Base-by-base conservation (phyloP, 2,888 invertebrate genomes). In the Heliconius cydno region DNA sequence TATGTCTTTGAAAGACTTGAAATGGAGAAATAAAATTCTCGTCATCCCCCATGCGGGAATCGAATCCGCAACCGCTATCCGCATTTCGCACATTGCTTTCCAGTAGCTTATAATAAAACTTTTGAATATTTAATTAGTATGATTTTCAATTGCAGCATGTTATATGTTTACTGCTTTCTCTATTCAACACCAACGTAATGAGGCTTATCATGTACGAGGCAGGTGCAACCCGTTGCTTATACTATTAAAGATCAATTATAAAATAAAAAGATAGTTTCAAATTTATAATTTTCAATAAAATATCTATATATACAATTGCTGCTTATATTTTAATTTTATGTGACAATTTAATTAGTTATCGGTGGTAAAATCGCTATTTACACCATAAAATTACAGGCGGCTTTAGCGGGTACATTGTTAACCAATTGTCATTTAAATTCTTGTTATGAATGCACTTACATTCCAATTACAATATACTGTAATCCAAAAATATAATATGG, bases 381-480 rank as follows among this genome's bases (percentile, higher is more conserved):
- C 68, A 66, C 68, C 78, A 79, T 80, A 79, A 76, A 78, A 79
- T n/a, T n/a, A n/a, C n/a, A n/a, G n/a, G n/a, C n/a, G n/a, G 79
- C 57, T 81, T 79, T 74, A 74, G 77, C 76, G 76, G 76, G 52
- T 68, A 77, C 68, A 70, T 78, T 81, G 82, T 81, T 82, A 79
- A 85, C 88, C 87, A 86, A 87, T 90, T 89, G 89, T 86, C 85
- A 83, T 83, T 83, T 82, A 83, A 77, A 76, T 66, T 78, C 85
- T 85, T 85, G 84, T 86, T 85, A 85, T 85, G 84, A 86, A 85
- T 86, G 85, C 85, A 87, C 89, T 88, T 86, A 88, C 84, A 86
- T 89, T 86, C 87, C 84, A 83, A 87, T 85, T 85, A 87, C 88
- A 89, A 84, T 84, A 78, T 87, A 85, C 79, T 82, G 83, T 82